Evolutionary conservation across 2,888 invertebrate genomes (phyloP), one percentile per base, ranked within the genome.

Genomic region (Agelastica alni): DNA sequence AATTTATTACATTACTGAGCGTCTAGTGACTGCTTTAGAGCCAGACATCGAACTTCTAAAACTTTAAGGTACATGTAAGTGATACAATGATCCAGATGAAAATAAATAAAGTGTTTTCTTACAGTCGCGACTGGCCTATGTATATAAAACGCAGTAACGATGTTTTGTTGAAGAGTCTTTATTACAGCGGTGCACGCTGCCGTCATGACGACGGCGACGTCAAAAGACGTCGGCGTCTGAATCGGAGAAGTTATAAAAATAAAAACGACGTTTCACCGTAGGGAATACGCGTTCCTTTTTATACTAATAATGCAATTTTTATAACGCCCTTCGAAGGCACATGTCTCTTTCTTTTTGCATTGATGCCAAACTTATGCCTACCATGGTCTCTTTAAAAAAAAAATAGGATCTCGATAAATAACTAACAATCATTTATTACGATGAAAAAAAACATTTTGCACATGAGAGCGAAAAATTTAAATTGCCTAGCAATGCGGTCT

Each of bases 301-400:
- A 53, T 53, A 46, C 47, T 43, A 47, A 53, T 47, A 36, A 28
- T 47, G 53, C 53, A 53, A 28, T 53, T 53, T 51, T 53, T 43
- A 42, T 42, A 53, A 34, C 42, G 41, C 44, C 34, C 13, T 34
- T 45, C 18, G 34, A 34, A 16, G 22, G 16, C 22, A 45, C 34
- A 34, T 45, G 45, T 34, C 34, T 34, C 5, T 34, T 22, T 34
- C 14, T 22, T 34, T 17, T 5, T 4, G 14, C 45, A 14, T 12
- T 13, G 18, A 32, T 32, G 44, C 18, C 34, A 17, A 14, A 3
- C n/a, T 36, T 36, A 17, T 16, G 16, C 4, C 16, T n/a, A 9
- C 36, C 2, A 2, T 7, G 2, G 6, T 26, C 9, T 26, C 26
- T n/a, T n/a, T n/a, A n/a, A n/a, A n/a, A n/a, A n/a, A n/a, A n/a